Percentiles rank a stretch among this genome's conserved stretches.
These are phyloP conservation scores for Drosophila diplacantha DNA, from an alignment of 2,888 invertebrate genomes.

Conservation along the genomic window DNA sequence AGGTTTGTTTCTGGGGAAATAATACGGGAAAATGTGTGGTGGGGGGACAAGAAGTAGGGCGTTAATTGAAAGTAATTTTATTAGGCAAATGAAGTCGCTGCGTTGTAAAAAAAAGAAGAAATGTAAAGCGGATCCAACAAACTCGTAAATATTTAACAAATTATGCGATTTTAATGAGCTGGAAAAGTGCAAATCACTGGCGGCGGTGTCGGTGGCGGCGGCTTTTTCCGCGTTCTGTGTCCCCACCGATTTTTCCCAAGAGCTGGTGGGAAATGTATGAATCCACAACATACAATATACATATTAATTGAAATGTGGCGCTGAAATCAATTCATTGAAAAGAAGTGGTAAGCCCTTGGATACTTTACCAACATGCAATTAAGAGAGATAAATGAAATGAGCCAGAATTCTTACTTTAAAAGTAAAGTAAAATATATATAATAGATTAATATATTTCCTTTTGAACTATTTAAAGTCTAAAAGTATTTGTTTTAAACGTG, in stretches of 20 bases:
- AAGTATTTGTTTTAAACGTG: not conserved
- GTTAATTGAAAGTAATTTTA: constrained; percentile 72
- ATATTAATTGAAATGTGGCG: constrained; percentile 42
- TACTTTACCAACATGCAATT: constrained; percentile 11
- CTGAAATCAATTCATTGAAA: constrained; percentile 27
- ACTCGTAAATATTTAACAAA: constrained; percentile 71
- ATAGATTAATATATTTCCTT: not conserved
- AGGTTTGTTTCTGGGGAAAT: constrained; percentile 12
- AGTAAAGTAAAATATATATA: not conserved
- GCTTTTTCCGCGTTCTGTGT: constrained; percentile 33
- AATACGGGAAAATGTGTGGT: not conserved
- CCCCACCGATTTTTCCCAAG: constrained; percentile 1
- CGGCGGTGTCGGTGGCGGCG: constrained; percentile 5
- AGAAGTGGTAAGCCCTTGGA: constrained; percentile 4
- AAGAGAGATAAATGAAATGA: not conserved
- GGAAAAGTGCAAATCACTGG: constrained; percentile 71
- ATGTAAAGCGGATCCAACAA: constrained; percentile 46
- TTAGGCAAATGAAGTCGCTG: constrained; percentile 61
- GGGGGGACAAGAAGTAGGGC: constrained; percentile 20
- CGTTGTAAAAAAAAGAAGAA: not conserved
- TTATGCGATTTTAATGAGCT: constrained; percentile 72
- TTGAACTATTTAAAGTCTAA: not conserved
- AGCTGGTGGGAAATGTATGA: constrained; percentile 22
- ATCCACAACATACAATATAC: constrained; percentile 18
- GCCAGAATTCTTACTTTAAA: not conserved